A percentile compares a stretch with the other conserved stretches of the same genome.
phyloP scores from a whole-genome alignment of 2,797 vertebrate species.

The Dryobates pubescens region DNA sequence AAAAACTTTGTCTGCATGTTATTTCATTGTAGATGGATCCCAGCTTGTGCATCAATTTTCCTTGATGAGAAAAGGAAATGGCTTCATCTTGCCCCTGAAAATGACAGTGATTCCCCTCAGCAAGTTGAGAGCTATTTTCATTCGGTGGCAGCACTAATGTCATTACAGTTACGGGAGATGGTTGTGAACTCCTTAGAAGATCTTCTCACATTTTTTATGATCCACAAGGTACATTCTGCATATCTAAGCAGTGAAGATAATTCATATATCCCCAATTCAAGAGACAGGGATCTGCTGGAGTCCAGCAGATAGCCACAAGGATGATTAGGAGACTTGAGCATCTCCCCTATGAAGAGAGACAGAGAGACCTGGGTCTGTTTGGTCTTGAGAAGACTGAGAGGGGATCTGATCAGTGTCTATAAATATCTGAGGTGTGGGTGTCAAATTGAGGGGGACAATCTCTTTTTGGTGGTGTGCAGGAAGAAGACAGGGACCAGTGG shows the following conservation, averaged over 20 bases:
- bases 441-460: too few relatives aligned
- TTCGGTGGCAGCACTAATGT: slow-evolving; percentile 88
- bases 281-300: too few relatives aligned
- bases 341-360: too few relatives aligned
- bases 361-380: too few relatives aligned
- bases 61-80: slow-evolving; percentile 75
- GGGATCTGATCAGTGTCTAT: too few relatives aligned
- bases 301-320: too few relatives aligned
- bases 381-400: too few relatives aligned
- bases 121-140: slow-evolving; percentile 84
- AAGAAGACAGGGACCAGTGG: too few relatives aligned
- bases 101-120: slow-evolving; percentile 62
- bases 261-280: neutral
- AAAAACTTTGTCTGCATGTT: neutral
- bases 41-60: slow-evolving; percentile 84
- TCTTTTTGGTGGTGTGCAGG: too few relatives aligned
- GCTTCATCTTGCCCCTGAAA: slow-evolving; percentile 81
- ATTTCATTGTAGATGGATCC: slow-evolving; percentile 86
- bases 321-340: too few relatives aligned
- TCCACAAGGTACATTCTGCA: slow-evolving; percentile 82
- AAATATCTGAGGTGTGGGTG: too few relatives aligned
- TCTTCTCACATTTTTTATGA: slow-evolving; percentile 85
- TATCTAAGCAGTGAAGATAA: too few relatives aligned
- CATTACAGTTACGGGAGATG: slow-evolving; percentile 87
- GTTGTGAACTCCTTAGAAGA: slow-evolving; percentile 87